These are phyloP conservation scores for Pteropus rufus DNA, from an alignment of 2,797 vertebrate species.

Conservation along the genomic window DNA sequence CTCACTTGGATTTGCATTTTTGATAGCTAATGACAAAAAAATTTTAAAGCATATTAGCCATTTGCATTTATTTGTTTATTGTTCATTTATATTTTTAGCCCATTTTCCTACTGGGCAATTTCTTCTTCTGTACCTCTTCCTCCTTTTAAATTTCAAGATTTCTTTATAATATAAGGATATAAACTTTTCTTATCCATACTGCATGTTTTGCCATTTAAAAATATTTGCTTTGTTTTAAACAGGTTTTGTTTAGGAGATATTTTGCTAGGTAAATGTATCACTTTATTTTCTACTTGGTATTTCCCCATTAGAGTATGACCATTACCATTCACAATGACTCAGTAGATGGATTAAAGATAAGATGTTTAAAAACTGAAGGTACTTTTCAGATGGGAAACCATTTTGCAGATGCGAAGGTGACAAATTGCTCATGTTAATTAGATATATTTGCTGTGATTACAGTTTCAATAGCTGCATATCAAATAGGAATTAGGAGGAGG, in stretches of 20 bases:
- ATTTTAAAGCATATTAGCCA: neutral
- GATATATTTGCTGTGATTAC: neutral
- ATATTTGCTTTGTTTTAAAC: neutral
- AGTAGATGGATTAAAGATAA: constrained; percentile 7
- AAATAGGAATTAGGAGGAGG: neutral
- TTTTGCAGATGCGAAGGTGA: neutral
- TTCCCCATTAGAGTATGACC: neutral
- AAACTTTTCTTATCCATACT: neutral
- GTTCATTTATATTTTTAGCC: neutral
- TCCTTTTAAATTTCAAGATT: neutral
- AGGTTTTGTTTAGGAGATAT: neutral
- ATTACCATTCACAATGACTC: neutral
- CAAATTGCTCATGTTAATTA: neutral
- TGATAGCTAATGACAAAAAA: neutral
- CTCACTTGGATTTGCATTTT: neutral
- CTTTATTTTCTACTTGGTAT: neutral
- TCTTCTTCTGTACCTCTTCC: neutral
- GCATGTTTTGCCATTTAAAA: constrained; percentile 7
- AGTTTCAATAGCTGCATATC: neutral
- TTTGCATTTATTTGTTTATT: constrained; percentile 1
- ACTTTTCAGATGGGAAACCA: neutral
- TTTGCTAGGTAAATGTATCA: neutral
- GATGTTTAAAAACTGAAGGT: neutral
- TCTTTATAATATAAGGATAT: neutral
- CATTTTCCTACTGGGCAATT: neutral